A percentile compares a stretch with the other conserved stretches of the same genome.
Evolutionary conservation across 2,113 vertebrate species (phyloP).

Genomic region (Odocoileus virginianus): DNA sequence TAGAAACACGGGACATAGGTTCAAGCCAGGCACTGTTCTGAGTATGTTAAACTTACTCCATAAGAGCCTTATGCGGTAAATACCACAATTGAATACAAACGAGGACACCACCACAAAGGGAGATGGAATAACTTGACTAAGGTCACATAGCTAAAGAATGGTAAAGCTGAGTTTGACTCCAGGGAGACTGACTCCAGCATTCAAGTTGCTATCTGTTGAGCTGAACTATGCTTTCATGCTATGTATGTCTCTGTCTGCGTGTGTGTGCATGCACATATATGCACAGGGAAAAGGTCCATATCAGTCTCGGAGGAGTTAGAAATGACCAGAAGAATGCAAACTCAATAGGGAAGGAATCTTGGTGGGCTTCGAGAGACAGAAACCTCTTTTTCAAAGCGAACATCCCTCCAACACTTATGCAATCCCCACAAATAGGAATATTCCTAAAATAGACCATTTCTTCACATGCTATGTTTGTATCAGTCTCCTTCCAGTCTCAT

Average conservation of each 20-base stretch:
- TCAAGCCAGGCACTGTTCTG: not conserved
- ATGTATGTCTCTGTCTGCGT: not conserved
- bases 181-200: not conserved
- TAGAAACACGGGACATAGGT: not conserved
- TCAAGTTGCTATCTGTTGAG: not conserved
- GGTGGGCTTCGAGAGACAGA: slow-evolving; percentile 31
- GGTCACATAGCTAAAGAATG: not conserved
- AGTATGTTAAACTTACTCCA: not conserved
- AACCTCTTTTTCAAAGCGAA: slow-evolving; percentile 24
- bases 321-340: not conserved
- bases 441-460: slow-evolving; percentile 56
- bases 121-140: not conserved
- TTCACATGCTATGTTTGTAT: slow-evolving; percentile 55
- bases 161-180: not conserved
- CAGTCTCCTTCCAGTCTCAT: not conserved
- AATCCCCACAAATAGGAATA: slow-evolving; percentile 30
- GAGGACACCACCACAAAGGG: not conserved
- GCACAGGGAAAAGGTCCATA: not conserved
- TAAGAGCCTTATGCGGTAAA: not conserved
- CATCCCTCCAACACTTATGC: slow-evolving; percentile 32
- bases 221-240: not conserved
- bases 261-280: rapidly evolving
- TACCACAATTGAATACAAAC: not conserved
- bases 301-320: not conserved
- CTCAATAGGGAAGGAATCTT: not conserved